Percentiles rank a stretch among this genome's conserved stretches.
These are phyloP conservation scores for Armadillidium nasatum DNA, from an alignment of 1,140 invertebrate species.

Conservation along the genomic window DNA sequence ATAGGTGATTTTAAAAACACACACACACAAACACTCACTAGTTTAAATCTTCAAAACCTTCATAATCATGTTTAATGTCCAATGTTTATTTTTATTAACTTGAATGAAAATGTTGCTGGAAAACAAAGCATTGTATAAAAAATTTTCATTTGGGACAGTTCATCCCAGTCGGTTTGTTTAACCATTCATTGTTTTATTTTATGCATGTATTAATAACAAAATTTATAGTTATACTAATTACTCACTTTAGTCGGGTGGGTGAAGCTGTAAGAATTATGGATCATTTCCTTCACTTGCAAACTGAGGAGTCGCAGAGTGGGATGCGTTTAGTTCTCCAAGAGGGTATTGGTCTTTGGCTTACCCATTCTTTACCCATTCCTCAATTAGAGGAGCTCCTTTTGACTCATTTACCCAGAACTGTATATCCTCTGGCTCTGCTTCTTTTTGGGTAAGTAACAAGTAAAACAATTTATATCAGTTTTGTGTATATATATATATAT, in stretches of 20 bases:
- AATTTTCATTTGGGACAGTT: no score
- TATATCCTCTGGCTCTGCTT: slow-evolving; percentile 37
- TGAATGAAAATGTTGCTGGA: no score
- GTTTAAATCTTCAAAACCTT: no score
- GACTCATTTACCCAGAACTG: slow-evolving; percentile 37
- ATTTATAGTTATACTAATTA: background rate
- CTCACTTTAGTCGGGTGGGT: slow-evolving; percentile 27
- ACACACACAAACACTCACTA: no score
- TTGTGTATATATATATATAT: no score
- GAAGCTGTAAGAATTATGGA: slow-evolving; percentile 41
- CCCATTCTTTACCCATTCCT: slow-evolving; percentile 33
- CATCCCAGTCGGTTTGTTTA: no score
- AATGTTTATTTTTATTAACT: no score
- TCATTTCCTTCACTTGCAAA: slow-evolving; percentile 35
- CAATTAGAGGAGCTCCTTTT: slow-evolving; percentile 37
- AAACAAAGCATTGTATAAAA: no score
- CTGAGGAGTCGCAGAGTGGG: slow-evolving; percentile 38
- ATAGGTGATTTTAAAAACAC: no score
- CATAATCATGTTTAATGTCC: no score
- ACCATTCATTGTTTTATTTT: no score
- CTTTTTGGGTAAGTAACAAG: slow-evolving; percentile 36
- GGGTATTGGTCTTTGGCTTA: slow-evolving; percentile 38
- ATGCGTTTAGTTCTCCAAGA: slow-evolving; percentile 39
- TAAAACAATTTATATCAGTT: background rate
- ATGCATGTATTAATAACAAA: no score